Conservation (phyloP, 2,113 vertebrate genomes). For the Struthio camelus region DNA sequence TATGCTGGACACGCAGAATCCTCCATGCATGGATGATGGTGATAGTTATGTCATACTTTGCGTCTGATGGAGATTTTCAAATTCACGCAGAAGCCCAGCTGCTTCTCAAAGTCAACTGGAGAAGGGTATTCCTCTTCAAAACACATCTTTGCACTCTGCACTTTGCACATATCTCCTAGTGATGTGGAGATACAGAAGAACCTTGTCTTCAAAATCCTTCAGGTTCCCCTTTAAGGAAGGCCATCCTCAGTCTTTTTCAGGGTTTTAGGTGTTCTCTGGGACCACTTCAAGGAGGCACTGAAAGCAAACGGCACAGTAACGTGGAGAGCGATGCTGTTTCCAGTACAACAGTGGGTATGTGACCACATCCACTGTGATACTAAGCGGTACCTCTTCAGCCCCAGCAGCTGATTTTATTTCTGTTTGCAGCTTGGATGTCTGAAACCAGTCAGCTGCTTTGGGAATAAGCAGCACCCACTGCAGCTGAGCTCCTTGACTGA, state of each 20-base stretch:
- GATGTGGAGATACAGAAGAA: neutral
- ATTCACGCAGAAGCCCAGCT: neutral
- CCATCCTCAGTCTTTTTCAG: neutral
- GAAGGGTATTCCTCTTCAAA: neutral
- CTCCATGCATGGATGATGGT: neutral
- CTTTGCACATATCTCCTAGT: too few species aligned
- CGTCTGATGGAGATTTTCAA: neutral
- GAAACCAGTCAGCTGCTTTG: neutral
- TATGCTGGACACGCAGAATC: neutral
- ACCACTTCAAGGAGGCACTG: neutral
- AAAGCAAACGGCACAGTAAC: neutral
- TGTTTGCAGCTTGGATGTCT: neutral
- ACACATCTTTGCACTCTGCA: neutral
- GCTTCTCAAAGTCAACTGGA: neutral
- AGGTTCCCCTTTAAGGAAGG: neutral
- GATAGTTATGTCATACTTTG: rapidly evolving
- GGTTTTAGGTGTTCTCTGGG: neutral
- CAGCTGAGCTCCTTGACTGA: neutral
- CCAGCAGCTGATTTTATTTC: neutral
- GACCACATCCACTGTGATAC: neutral
- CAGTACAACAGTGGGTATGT: neutral
- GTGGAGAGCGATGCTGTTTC: rapidly evolving
- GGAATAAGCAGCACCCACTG: neutral
- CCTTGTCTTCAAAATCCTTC: neutral
- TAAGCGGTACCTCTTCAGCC: neutral